Conservation (phyloP, 2,888 invertebrate genomes). For the Acanthosoma haemorrhoidale region DNA sequence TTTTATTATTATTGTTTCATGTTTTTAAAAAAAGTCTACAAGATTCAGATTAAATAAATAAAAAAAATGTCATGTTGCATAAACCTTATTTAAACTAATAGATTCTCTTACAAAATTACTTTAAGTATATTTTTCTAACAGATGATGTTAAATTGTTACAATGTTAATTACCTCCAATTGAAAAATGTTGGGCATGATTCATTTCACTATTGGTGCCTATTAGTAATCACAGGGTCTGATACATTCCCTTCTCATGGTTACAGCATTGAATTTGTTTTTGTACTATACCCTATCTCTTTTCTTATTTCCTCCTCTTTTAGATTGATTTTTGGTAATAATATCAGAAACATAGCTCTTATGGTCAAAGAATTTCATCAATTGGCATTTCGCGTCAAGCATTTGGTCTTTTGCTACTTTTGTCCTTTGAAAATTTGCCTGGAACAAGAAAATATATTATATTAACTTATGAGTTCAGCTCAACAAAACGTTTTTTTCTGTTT, state of each 20-base stretch:
- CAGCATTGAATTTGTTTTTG: too few relatives aligned
- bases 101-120: too few relatives aligned
- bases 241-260: too few relatives aligned
- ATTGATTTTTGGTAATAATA: slow-evolving; percentile 83
- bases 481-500: too few relatives aligned
- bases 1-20: background rate
- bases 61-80: too few relatives aligned
- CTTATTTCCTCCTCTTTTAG: slow-evolving; percentile 80
- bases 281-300: slow-evolving; percentile 53
- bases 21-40: too few relatives aligned
- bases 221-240: too few relatives aligned
- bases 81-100: too few relatives aligned
- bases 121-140: too few relatives aligned
- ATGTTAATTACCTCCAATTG: background rate
- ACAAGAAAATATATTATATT: slow-evolving; percentile 33
- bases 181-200: background rate
- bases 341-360: slow-evolving; percentile 85
- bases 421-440: slow-evolving; percentile 89
- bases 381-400: slow-evolving; percentile 78
- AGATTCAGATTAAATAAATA: too few relatives aligned
- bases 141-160: background rate
- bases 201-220: background rate
- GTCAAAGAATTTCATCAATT: slow-evolving; percentile 84
- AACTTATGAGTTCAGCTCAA: too few relatives aligned
- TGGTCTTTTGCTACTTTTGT: slow-evolving; percentile 90